Base-by-base conservation (phyloP, 2,888 invertebrate species). In the Ferdinandea cuprea region DNA sequence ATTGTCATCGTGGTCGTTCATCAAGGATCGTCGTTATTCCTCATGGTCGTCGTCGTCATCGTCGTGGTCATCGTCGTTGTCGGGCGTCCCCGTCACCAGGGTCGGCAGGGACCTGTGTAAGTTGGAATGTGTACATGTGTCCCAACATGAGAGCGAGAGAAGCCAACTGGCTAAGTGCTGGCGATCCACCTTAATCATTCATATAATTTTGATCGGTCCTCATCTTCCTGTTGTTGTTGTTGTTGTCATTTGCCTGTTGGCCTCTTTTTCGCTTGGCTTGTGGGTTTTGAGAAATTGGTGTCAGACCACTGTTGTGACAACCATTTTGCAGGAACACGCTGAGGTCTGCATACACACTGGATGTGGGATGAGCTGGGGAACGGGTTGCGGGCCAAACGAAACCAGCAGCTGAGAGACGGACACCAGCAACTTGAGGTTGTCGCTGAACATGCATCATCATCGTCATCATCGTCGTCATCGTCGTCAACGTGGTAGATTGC, bases 301-400 rank as follows among this genome's bases (percentile, higher is more conserved):
- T 85, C 80, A 76, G 80, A 72, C 77, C 78, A 83, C 63, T 86
- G 86, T 86, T 86, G 86, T 86, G 86, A 86, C 86, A 86, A 86
- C 86, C 86, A 86, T 86, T 86, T 86, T 86, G 85, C 85, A 52
- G 84, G 74, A 85, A 86, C 85, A 86, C 83, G 85, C 78, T 85
- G 80, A 71, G 76, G 73, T 71, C 81, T 81, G 85, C 66, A 46
- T 65, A 73, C 77, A 44, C 74, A 21, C 25, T 28, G 68, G 52
- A 42, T 58, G 68, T 52, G 40, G 58, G 52, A 13, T 35, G 61
- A 21, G 25, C 13, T 50, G 52, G 66, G 71, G 40, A 15, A 30
- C n/a, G 56, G 69, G 46, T 25, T 61, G 63, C 65, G 79, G 74
- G 77, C 56, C 40, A 69, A 32, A 13, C 56, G 44, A 25, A 52